A percentile compares a stretch with the other conserved stretches of the same genome.
Evolutionary conservation across 2,113 vertebrate species (phyloP).

Genomic region (Thomomys bottae): DNA sequence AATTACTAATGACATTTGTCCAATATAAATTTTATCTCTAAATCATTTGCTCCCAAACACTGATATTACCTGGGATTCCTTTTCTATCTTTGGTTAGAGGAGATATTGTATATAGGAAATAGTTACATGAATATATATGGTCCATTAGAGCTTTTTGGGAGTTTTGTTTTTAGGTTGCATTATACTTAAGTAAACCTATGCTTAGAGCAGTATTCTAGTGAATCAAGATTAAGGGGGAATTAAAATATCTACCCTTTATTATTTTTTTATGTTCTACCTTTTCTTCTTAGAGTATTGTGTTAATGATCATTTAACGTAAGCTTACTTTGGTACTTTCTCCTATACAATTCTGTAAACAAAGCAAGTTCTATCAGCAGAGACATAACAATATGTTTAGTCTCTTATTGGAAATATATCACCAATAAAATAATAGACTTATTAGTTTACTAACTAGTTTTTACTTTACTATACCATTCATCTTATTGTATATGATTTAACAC

Average conservation of each 20-base stretch:
- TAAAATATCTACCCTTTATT: neutral
- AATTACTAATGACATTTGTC: neutral
- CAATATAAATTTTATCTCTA: slow-evolving; percentile 2
- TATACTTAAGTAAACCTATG: slow-evolving; percentile 32
- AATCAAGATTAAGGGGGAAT: neutral
- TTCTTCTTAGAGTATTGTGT: too few species aligned
- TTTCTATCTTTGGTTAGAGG: slow-evolving; percentile 20
- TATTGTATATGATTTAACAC: neutral
- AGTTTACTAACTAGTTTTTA: neutral
- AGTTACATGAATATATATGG: neutral
- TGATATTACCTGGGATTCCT: neutral
- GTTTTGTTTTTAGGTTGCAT: slow-evolving; percentile 6
- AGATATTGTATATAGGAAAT: neutral
- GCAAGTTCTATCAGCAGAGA: neutral
- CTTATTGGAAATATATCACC: neutral
- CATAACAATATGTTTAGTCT: neutral
- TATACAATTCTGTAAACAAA: neutral
- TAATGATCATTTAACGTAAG: too few species aligned
- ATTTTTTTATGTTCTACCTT: neutral
- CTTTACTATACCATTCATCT: neutral
- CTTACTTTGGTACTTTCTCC: neutral
- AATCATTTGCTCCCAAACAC: neutral
- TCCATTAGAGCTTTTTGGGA: neutral
- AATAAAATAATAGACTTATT: neutral
- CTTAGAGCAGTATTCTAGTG: neutral